phyloP scores from a whole-genome alignment of 2,888 invertebrate species.

The Orthosia gothica region DNA sequence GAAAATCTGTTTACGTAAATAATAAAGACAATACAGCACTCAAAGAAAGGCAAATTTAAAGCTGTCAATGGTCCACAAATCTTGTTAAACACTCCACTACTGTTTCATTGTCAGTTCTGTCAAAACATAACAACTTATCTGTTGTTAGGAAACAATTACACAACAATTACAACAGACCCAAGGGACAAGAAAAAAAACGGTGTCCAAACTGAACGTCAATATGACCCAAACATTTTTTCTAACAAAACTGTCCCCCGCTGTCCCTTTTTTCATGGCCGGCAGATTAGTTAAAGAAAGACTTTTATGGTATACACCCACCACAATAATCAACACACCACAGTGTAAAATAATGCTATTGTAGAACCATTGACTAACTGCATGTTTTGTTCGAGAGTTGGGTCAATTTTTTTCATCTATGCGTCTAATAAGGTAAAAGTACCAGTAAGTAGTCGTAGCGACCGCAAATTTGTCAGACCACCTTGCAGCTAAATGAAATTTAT shows the following conservation, averaged over 20 bases:
- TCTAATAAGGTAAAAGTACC: slow-evolving; percentile 78
- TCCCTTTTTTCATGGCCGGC: slow-evolving; percentile 64
- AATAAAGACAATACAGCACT: slow-evolving; percentile 11
- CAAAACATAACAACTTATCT: slow-evolving; percentile 81
- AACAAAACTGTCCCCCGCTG: slow-evolving; percentile 58
- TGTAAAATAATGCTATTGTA: slow-evolving; percentile 59
- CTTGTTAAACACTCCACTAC: slow-evolving; percentile 69
- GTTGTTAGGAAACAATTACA: slow-evolving; percentile 83
- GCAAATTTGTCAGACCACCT: slow-evolving; percentile 92
- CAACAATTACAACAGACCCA: slow-evolving; percentile 78
- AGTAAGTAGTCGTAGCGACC: slow-evolving; percentile 82
- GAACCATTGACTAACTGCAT: slow-evolving; percentile 55
- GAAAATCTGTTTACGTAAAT: slow-evolving; percentile 6
- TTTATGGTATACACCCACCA: slow-evolving; percentile 65
- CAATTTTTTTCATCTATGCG: slow-evolving; percentile 69
- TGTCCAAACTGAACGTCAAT: slow-evolving; percentile 69
- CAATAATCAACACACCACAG: slow-evolving; percentile 71
- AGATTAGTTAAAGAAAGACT: slow-evolving; percentile 69
- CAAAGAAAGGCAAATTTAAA: slow-evolving; percentile 31
- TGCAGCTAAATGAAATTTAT: slow-evolving; percentile 90
- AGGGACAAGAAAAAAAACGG: slow-evolving; percentile 65
- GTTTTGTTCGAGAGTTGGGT: slow-evolving; percentile 59
- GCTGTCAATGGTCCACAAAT: slow-evolving; percentile 69
- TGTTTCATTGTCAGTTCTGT: slow-evolving; percentile 74
- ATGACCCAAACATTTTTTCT: slow-evolving; percentile 66